Evolutionary conservation across 2,113 vertebrate genomes (phyloP).

Genomic region (Indicator indicator): DNA sequence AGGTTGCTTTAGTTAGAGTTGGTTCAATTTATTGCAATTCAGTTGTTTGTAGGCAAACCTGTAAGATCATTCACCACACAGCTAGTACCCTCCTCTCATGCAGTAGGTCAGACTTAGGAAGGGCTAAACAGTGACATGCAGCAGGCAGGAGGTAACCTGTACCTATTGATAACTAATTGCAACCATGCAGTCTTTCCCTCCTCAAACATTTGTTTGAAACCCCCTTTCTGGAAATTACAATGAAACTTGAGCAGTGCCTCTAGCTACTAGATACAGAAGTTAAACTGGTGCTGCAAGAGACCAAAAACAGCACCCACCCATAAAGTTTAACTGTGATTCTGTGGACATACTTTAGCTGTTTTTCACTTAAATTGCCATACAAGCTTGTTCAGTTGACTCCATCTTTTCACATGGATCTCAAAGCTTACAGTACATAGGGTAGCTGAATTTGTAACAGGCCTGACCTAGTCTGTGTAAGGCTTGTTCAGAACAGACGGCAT

Average conservation of each 20-base stretch:
- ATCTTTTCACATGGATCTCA: background rate
- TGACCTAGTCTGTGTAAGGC: background rate
- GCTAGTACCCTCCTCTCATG: background rate
- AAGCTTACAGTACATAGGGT: background rate
- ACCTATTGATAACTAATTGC: background rate
- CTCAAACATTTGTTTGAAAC: background rate
- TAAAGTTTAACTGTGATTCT: background rate
- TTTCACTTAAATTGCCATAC: background rate
- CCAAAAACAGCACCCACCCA: background rate
- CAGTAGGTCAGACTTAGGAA: background rate
- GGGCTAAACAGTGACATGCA: background rate
- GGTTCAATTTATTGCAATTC: accelerated
- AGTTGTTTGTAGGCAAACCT: background rate
- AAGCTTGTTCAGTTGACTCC: background rate
- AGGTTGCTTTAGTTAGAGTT: background rate
- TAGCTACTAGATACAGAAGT: background rate
- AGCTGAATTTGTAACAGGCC: background rate
- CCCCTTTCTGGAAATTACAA: background rate
- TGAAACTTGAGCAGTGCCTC: background rate
- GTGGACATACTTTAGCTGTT: background rate
- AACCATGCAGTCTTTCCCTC: background rate
- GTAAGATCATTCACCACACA: accelerated
- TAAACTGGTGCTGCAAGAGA: background rate
- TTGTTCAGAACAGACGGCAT: background rate
- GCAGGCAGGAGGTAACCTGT: background rate